Evolutionary conservation across 1,140 invertebrate species (phyloP), one percentile per base, ranked within the genome.

Genomic region (Halesus radiatus): DNA sequence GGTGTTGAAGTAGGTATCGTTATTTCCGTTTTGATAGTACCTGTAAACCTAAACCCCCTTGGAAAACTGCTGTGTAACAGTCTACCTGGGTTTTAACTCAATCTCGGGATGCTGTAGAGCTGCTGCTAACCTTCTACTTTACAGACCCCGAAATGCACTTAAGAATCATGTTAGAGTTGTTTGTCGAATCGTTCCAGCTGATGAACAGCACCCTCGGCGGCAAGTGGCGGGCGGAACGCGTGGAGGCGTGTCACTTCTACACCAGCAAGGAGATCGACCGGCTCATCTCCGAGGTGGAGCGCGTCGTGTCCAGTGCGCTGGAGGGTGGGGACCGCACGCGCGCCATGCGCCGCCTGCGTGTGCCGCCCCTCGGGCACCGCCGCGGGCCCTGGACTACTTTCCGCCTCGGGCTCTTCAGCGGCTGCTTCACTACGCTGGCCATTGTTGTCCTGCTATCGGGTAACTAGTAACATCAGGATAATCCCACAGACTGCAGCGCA

Each of bases 321-420:
- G 98, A 99, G 90, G 94, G 94, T 29, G 98, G 98, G 15, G 96
- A 99, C 88, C 89, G 98, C 18, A 96, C 97, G 87, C 94, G 95
- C 78, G 98, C 98, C 0, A 99, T 99, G 98, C 99, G 99, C 90
- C 91, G 98, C 80, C 90, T 99, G 10, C 89, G 98, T 74, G 98
- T 99, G 0, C 98, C 98, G 3, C 98, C 98, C 0, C 88, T 99
- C 20, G 98, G 97, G 0, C 98, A 99, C 87, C 95, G 98, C 85
- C 96, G 98, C 88, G 97, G 96, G 86, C 97, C 97, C 0, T 98
- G 97, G 97, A 98, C 96, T 0, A 99, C 97, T 6, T 99, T 99
- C 86, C 96, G 97, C 92, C 95, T 98, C 60, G 98, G 98, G 1
- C 90, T 99, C 15, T 99, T 98, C 86, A 96, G 96, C n/a, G 98